These are phyloP conservation scores for Marmota monax DNA, from an alignment of 2,113 vertebrate species.

Conservation along the genomic window DNA sequence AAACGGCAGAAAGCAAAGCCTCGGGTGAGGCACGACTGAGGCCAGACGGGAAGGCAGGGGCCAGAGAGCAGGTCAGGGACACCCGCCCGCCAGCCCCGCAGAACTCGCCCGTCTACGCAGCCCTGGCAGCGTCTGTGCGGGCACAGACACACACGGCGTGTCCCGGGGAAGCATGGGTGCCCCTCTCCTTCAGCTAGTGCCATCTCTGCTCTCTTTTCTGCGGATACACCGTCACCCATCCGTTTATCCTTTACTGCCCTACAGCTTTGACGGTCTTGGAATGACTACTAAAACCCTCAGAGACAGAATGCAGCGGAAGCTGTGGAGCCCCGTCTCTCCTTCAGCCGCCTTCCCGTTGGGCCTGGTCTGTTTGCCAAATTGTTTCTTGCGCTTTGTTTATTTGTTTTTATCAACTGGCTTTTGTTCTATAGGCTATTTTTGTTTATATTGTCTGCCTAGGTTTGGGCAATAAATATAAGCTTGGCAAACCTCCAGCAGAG, in stretches of 20 bases:
- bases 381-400: not conserved
- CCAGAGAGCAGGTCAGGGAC: accelerated
- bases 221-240: no score
- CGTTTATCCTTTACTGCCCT: no score
- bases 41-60: not conserved
- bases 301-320: accelerated
- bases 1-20: not conserved
- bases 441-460: not conserved
- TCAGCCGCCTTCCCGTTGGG: accelerated
- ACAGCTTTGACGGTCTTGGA: accelerated
- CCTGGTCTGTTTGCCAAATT: accelerated
- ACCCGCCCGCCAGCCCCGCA: accelerated
- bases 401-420: not conserved
- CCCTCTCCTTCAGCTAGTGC: accelerated
- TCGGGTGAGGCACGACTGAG: no score
- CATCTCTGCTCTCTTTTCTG: not conserved
- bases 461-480: not conserved
- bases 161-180: no score
- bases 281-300: not conserved
- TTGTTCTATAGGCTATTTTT: not conserved
- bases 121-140: accelerated
- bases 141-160: no score
- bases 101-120: accelerated
- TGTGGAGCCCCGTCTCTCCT: accelerated
- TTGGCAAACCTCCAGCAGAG: not conserved